Evolutionary conservation across 2,113 vertebrate genomes (phyloP), one percentile per base, ranked within the genome.

Genomic region (Chaetorhynchus papuensis): DNA sequence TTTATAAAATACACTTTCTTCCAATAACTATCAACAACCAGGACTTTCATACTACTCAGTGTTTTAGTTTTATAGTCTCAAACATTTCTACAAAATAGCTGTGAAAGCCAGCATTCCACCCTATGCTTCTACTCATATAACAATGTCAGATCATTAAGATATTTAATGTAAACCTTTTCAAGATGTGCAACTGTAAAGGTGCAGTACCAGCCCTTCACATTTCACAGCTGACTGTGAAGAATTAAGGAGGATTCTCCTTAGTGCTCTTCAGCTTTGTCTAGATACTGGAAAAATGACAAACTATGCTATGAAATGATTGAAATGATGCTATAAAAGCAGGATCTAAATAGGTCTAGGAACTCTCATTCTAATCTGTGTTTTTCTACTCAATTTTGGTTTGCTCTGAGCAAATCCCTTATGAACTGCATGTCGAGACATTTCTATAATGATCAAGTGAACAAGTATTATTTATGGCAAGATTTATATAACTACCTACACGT

Each of bases 401-500:
- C 47, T 75, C n/a, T 90, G 53, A 92, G 72, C 56, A 94, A 96
- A 94, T 90, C 94, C 80, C 80, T 89, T 92, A 89, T 30, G 54
- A 92, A 81, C 37, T 57, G 74, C 77, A 89, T 30, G 75, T 64
- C 16, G 76, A 94, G 83, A 84, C 44, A 71, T 69, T 93, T 89
- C 65, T 89, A 57, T 76, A 90, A 95, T 54, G 79, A 94, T 86
- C 1, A 0, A 88, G 65, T 39, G 90, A 93, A 92, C 56, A 75
- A 82, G 44, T 53, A 96, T 93, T 94, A 96, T 93, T 92, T 95
- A 93, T 94, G 94, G 86, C 77, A 92, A 93, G 88, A 71, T 94
- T 96, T 96, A 96, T 93, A 6, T 93, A 97, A 96, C 94, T 37
- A 83, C 76, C 65, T 92, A 83, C 79, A 92, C 0, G 8, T 71